Base-by-base conservation (phyloP, 2,797 vertebrate genomes). In the Sebastes oblongus region DNA sequence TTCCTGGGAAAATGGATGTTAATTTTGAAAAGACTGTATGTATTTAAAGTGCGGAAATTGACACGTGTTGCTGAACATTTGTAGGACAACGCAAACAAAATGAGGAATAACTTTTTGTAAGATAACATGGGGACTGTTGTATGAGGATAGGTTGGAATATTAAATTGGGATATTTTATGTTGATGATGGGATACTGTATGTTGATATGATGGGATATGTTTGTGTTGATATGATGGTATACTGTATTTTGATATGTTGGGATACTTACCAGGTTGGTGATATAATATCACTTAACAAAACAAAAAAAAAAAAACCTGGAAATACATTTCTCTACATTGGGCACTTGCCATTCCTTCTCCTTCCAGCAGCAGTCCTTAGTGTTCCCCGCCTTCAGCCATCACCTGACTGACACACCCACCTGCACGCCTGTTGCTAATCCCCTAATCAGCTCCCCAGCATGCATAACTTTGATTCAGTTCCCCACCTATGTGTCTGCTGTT, bases 1-100 rank as follows among this genome's bases (percentile, higher is more conserved):
- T 46, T 46, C 16, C 42, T 46, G 42, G 0, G 0, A 18, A 46
- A 0, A 46, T 46, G 14, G 42, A 46, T 0, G 16, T 46, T 46
- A 0, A 46, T 36, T 12, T 46, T 18, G 6, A 46, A 46, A 46
- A 46, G 42, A 46, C 42, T 46, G 16, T 46, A 46, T 18, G 16
- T 0, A 46, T 46, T 7, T 46, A 18, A 46, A 7, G 42, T 16
- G 16, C 1, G 16, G 14, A 18, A 18, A 46, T 46, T 46, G 42
- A 46, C 42, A 46, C 3, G 42, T 0, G 42, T 46, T 18, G 42
- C 42, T 46, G 42, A 46, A 18, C 14, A 42, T 42, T 42, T 42
- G 39, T 42, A 42, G 39, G 39, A 42, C 39, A 46, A 18, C 42
- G 42, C 0, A 0, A 46, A 46, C 14, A 46, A 46, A 46, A 46